Evolutionary conservation across 2,888 invertebrate species (phyloP), one percentile per base, ranked within the genome.

Genomic region (Mesorhabditis sp.): DNA sequence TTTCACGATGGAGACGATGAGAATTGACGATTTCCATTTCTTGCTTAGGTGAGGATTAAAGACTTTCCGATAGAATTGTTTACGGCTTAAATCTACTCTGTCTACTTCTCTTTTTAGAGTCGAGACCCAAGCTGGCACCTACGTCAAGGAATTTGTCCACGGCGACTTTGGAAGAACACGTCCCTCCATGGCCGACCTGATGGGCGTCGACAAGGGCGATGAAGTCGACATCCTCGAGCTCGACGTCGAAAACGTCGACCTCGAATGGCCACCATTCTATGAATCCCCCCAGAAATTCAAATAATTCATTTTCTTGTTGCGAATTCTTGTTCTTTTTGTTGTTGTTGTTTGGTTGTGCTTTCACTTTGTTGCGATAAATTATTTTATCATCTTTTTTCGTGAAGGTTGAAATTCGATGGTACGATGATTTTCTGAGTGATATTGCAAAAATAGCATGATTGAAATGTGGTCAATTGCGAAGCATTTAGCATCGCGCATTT

Each of bases 141-240:
- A 98, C 86, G 91, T 98, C 1, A 98, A 98, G 88, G 97, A 98
- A 88, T 93, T 97, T 88, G 92, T 93, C 41, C 95, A 97, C 87
- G 94, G 96, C 4, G 97, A 98, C 88, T 92, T 95, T 86, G 92
- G 93, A 2, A 89, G 97, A 78, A 94, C 95, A 0, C 86, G 85
- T 7, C 97, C 97, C 42, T 84, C 82, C 3, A 66, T 85, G 0
- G 87, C 90, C 0, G 89, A 90, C 41, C 88, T 93, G 62, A 88
- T 94, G 58, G 90, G 90, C 0, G 87, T 88, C 44, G 89, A 90
- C 44, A 74, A 77, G 62, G 80, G 80, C 64, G 80, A 80, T 68
- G 73, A 67, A 5, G 90, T 92, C 5, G 97, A 97, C 87, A 92
- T 98, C 79, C 88, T 94, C n/a, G 92, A 94, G 50, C 88, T 97